Evolutionary conservation across 2,797 vertebrate genomes (phyloP).

Genomic region (Typhlichthys subterraneus): DNA sequence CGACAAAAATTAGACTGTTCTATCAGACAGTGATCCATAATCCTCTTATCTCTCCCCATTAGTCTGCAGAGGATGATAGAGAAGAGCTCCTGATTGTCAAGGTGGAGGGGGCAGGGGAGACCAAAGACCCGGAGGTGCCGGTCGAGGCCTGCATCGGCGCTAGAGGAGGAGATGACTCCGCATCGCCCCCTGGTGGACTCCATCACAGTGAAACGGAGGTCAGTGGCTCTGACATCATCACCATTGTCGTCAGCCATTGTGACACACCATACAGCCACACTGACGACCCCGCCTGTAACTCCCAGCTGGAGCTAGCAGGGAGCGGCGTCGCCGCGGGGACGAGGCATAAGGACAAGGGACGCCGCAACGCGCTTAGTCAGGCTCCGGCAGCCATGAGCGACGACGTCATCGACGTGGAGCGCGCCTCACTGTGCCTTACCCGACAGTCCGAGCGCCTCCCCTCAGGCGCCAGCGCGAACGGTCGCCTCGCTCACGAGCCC

Average conservation of each 20-base stretch:
- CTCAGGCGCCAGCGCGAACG: not conserved
- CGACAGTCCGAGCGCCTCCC: not conserved
- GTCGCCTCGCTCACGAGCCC: not conserved
- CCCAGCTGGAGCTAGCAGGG: conserved; percentile 27
- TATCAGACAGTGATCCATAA: not conserved
- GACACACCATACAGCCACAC: conserved; percentile 25
- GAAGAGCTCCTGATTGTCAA: conserved; percentile 59
- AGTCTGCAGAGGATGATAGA: conserved; percentile 42
- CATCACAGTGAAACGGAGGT: conserved; percentile 51
- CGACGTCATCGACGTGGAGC: not conserved
- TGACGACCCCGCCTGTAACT: conserved; percentile 5
- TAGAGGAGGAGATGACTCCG: not conserved
- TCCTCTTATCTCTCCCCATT: conserved; percentile 13
- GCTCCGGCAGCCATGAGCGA: conserved; percentile 2
- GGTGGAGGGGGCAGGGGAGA: conserved; percentile 52
- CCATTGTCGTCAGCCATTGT: conserved; percentile 48
- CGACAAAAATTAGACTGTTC: not conserved
- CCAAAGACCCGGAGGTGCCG: not conserved
- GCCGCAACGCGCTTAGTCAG: conserved; percentile 1
- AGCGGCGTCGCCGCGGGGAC: conserved; percentile 36
- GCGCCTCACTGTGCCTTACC: not conserved
- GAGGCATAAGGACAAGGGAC: not conserved
- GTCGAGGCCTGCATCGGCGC: conserved; percentile 4
- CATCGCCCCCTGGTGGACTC: not conserved
- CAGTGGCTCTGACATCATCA: conserved; percentile 61